A percentile compares a stretch with the other conserved stretches of the same genome.
Conservation (phyloP, 1,140 invertebrate genomes). For the Solenopsis fugax region DNA sequence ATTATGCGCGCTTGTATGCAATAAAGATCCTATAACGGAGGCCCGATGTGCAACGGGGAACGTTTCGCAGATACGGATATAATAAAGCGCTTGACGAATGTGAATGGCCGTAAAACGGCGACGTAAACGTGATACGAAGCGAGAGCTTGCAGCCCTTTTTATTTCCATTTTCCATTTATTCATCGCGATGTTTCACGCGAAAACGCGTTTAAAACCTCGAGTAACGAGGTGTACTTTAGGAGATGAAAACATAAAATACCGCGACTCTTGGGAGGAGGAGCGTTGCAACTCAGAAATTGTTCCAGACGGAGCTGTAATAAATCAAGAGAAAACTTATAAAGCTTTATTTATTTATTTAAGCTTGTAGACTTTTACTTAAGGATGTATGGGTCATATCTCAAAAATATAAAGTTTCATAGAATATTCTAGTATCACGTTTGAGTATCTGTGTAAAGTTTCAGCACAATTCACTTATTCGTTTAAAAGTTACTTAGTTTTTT, state of each 20-base stretch:
- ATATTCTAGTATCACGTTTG: too few relatives aligned
- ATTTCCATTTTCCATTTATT: constrained; percentile 54
- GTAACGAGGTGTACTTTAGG: constrained; percentile 45
- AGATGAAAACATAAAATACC: constrained; percentile 37
- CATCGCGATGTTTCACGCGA: constrained; percentile 37
- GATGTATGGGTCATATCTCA: too few relatives aligned
- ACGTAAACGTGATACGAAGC: constrained; percentile 44
- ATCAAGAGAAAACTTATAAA: background rate
- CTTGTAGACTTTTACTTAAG: background rate
- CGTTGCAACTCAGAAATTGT: background rate
- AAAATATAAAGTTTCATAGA: too few relatives aligned
- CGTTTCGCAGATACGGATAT: constrained; percentile 26
- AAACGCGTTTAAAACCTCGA: constrained; percentile 27
- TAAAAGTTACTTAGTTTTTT: too few relatives aligned
- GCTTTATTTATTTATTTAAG: background rate
- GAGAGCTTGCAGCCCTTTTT: constrained; percentile 22
- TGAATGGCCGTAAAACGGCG: constrained; percentile 42
- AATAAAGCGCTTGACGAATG: constrained; percentile 56
- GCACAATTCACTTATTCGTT: too few relatives aligned
- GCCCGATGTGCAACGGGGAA: constrained; percentile 25
- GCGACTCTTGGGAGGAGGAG: background rate
- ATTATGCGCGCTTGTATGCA: background rate
- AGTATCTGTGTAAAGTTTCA: too few relatives aligned
- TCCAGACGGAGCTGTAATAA: background rate
- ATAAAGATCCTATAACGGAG: constrained; percentile 35